These are phyloP conservation scores for Myotis vivesi DNA, from an alignment of 2,797 vertebrate species.

Conservation along the genomic window DNA sequence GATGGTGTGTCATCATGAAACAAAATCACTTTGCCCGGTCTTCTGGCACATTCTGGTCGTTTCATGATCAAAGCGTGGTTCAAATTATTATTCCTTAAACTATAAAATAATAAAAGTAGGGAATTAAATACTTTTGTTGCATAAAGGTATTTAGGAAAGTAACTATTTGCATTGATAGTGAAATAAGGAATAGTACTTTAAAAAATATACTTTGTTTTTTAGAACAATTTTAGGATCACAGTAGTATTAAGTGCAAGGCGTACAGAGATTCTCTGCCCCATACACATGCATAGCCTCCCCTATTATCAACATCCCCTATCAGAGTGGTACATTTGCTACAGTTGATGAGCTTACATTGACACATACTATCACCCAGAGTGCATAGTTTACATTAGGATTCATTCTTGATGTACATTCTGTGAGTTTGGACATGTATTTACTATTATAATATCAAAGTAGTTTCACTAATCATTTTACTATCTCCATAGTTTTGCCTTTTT, in stretches of 20 bases:
- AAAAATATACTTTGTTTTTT: neutral
- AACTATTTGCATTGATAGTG: neutral
- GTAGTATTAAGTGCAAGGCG: neutral
- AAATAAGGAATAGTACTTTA: neutral
- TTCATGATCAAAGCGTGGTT: too few species aligned
- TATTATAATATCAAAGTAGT: neutral
- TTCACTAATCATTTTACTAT: neutral
- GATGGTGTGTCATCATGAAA: too few species aligned
- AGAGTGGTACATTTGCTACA: neutral
- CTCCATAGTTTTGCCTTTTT: neutral
- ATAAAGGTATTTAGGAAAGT: neutral
- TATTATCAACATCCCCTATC: neutral
- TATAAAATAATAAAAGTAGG: slow-evolving; percentile 9
- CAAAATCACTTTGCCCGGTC: too few species aligned
- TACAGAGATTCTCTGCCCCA: neutral
- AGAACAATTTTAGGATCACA: neutral
- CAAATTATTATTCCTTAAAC: neutral
- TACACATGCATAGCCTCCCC: neutral
- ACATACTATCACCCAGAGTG: neutral
- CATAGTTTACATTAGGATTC: neutral
- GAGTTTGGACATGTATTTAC: neutral
- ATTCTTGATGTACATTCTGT: neutral
- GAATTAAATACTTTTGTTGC: neutral
- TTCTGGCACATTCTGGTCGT: too few species aligned
- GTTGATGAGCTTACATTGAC: neutral